phyloP scores from a whole-genome alignment of 2,113 vertebrate species.

The Serranochromis macrocephalus region DNA sequence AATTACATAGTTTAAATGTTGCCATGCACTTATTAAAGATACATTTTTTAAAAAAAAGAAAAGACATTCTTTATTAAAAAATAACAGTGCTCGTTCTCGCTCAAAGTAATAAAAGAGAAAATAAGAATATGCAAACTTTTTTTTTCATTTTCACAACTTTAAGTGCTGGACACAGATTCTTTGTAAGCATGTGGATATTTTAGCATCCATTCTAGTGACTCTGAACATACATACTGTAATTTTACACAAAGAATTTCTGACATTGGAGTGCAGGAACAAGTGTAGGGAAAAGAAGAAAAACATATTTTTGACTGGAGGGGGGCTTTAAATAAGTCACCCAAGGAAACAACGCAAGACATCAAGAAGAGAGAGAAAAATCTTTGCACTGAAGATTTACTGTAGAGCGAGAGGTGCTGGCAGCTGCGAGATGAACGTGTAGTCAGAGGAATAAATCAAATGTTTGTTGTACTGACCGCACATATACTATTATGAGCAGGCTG shows the following conservation, averaged over 20 bases:
- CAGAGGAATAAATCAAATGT: background rate
- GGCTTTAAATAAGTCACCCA: background rate
- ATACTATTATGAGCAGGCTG: background rate
- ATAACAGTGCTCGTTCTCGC: background rate
- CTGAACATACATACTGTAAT: background rate
- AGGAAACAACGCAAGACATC: background rate
- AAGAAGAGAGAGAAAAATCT: background rate
- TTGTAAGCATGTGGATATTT: background rate
- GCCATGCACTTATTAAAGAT: background rate
- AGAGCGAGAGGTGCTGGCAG: background rate
- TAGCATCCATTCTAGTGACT: background rate
- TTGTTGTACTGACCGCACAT: background rate
- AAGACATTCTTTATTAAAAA: background rate
- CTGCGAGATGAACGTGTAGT: background rate
- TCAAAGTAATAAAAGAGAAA: background rate
- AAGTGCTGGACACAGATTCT: background rate
- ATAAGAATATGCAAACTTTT: background rate
- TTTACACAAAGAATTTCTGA: background rate
- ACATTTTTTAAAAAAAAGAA: fast-evolving
- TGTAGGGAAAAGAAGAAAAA: background rate
- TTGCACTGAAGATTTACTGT: background rate
- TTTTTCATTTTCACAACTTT: background rate
- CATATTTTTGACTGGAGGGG: background rate
- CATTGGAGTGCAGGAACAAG: background rate
- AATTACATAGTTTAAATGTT: background rate